These are phyloP conservation scores for Eutolmus rufibarbis DNA, from an alignment of 2,888 invertebrate species.

Conservation along the genomic window DNA sequence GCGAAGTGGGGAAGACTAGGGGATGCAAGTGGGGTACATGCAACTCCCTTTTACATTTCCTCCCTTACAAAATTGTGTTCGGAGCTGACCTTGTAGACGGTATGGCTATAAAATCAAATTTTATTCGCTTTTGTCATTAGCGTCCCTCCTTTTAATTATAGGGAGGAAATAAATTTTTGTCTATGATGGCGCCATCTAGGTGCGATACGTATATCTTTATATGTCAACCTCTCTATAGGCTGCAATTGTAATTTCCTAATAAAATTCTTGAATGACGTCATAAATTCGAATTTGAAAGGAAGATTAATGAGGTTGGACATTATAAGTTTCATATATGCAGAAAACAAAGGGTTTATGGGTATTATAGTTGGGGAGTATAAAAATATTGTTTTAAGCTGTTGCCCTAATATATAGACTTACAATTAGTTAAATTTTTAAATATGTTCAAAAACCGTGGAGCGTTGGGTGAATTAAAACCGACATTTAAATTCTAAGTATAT, in stretches of 20 bases:
- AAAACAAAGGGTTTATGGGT: background rate
- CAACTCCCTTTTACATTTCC: background rate
- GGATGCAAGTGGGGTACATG: background rate
- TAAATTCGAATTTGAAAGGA: background rate
- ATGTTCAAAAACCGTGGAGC: too few relatives aligned
- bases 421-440: too few relatives aligned
- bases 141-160: background rate
- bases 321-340: background rate
- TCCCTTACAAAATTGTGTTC: background rate
- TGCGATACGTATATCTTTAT: background rate
- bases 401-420: too few relatives aligned
- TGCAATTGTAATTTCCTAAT: background rate
- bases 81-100: background rate
- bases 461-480: too few relatives aligned
- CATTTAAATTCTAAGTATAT: too few relatives aligned
- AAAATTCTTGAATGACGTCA: background rate
- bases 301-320: background rate
- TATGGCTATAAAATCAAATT: background rate
- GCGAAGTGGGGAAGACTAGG: background rate
- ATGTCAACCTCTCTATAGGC: background rate
- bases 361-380: background rate
- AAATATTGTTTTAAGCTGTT: background rate
- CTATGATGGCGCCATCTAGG: background rate
- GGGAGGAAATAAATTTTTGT: background rate
- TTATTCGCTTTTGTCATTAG: background rate